phyloP scores from a whole-genome alignment of 2,888 invertebrate genomes.

The Himalopsyche kuldschensis region DNA sequence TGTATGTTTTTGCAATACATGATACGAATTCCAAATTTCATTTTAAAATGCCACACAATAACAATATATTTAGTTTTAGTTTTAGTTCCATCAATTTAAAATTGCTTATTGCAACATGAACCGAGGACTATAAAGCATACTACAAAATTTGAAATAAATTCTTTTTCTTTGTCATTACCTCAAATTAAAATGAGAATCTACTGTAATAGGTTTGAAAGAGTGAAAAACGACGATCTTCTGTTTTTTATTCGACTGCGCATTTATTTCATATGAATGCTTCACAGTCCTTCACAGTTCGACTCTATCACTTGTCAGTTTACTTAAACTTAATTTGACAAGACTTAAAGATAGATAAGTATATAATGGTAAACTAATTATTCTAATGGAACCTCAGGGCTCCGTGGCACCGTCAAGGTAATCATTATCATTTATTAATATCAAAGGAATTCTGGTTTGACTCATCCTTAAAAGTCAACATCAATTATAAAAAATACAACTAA shows the following conservation, averaged over 20 bases:
- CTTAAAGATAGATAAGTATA: not conserved
- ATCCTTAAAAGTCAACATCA: not conserved
- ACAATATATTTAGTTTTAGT: no score
- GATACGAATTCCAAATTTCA: no score
- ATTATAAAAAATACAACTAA: not conserved
- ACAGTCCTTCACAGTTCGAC: not conserved
- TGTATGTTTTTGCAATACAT: not conserved
- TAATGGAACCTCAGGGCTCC: slow-evolving; percentile 11
- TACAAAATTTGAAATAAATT: no score
- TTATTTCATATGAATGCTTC: not conserved
- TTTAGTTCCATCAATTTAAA: no score
- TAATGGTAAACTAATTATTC: slow-evolving; percentile 3
- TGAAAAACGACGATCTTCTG: no score
- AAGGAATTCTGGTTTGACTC: slow-evolving; percentile 29
- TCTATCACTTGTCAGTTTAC: not conserved
- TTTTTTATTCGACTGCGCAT: no score
- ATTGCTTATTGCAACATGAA: no score
- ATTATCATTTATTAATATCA: slow-evolving; percentile 21
- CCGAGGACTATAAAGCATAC: no score
- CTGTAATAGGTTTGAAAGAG: no score
- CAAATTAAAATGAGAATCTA: no score
- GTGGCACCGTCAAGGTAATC: slow-evolving; percentile 33
- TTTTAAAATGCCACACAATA: no score
- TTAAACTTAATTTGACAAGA: not conserved
- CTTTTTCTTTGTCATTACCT: no score